Evolutionary conservation across 2,797 vertebrate genomes (phyloP).

Genomic region (Lemur catta): DNA sequence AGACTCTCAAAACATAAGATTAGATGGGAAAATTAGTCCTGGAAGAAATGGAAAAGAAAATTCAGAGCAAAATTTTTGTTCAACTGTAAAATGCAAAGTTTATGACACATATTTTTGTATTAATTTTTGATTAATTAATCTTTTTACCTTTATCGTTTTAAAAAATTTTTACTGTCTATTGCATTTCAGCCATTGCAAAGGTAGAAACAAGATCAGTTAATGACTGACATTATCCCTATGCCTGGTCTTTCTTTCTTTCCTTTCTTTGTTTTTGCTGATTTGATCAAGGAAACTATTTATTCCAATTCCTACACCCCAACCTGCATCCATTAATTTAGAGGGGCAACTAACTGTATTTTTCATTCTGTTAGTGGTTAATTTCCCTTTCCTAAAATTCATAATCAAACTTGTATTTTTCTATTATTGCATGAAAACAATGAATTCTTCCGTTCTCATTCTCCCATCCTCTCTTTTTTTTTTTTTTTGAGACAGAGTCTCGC

Average conservation of each 20-base stretch:
- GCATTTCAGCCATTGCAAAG: background rate
- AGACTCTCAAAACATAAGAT: background rate
- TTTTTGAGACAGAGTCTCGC: too few relatives aligned
- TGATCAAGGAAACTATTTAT: background rate
- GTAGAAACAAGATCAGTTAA: background rate
- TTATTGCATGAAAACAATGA: background rate
- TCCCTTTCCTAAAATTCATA: background rate
- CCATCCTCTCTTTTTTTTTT: too few relatives aligned
- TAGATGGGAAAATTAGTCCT: background rate
- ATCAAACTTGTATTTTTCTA: background rate
- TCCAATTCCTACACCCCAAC: background rate
- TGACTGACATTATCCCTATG: background rate
- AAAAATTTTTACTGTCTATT: background rate
- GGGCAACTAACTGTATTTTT: background rate
- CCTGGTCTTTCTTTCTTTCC: background rate
- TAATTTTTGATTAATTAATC: background rate
- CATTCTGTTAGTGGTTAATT: background rate
- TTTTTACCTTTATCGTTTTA: background rate
- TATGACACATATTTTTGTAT: background rate
- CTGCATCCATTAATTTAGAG: background rate
- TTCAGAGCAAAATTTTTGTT: background rate
- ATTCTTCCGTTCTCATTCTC: background rate
- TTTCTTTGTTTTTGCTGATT: background rate
- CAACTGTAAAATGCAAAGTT: slow-evolving; percentile 14
- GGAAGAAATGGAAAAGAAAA: background rate